A percentile compares a stretch with the other conserved stretches of the same genome.
Conservation (phyloP, 2,113 vertebrate species). For the Ceyx cyanopectus region DNA sequence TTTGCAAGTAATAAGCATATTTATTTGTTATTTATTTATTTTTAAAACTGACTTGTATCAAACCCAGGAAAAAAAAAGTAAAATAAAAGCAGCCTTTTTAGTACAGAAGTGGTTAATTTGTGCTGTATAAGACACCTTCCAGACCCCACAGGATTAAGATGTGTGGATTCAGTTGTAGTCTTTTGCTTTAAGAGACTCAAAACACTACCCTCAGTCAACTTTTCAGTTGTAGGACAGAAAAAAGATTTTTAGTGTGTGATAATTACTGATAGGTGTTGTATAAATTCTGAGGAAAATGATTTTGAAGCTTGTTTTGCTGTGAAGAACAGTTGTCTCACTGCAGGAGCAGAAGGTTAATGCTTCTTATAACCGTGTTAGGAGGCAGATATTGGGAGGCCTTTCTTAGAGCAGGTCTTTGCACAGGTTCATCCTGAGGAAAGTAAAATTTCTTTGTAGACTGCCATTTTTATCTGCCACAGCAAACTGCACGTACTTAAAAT, state of each 20-base stretch:
- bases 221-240: neutral
- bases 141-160: neutral
- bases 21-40: neutral
- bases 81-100: neutral
- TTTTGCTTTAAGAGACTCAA: neutral
- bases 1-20: neutral
- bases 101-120: neutral
- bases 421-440: neutral
- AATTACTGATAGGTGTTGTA: accelerated
- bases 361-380: neutral
- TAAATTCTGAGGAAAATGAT: neutral
- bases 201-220: neutral
- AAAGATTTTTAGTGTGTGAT: neutral
- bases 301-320: neutral
- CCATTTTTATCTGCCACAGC: neutral
- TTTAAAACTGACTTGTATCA: neutral
- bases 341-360: neutral
- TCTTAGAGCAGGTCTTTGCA: neutral
- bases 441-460: neutral
- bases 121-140: neutral
- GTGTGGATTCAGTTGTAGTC: neutral
- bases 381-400: neutral
- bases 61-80: neutral
- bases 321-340: neutral
- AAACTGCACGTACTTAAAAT: neutral